Evolutionary conservation across 2,888 invertebrate genomes (phyloP), one percentile per base, ranked within the genome.

Genomic region (Blera fallax): DNA sequence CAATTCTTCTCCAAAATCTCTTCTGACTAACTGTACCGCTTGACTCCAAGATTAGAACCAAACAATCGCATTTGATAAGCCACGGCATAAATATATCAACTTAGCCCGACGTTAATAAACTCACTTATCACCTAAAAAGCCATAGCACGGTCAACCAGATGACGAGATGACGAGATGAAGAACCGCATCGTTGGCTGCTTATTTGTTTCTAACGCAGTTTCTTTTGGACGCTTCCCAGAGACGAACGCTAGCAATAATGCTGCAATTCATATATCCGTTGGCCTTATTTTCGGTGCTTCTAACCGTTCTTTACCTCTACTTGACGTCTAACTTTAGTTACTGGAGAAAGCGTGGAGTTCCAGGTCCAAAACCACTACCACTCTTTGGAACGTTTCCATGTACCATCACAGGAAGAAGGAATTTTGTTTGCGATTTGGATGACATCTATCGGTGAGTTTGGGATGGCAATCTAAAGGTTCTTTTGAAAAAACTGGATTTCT

Each of bases 391-490:
- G 3, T 72, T 84, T 16, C 80, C 79, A 1, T 32, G 88, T 0
- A 70, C 88, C 5, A 52, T 91, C 5, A 89, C 89, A 1, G 88
- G 90, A 11, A 89, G 87, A 54, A 88, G 88, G 78, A 90, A 90
- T 43, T 87, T 92, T 2, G 89, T 90, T 0, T 88, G 90, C 60
- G 92, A 92, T 50, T 88, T 91, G 16, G 90, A 91, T 84, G 89
- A 89, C 6, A 89, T 93, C 18, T 93, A 93, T 87, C 88, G 90
- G 93, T 93, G 83, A 87, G 88, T 84, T 3, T n/a, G 10, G 11
- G 0, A 1, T 14, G 4, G 4, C 32, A 8, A 8, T 10, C 10
- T 10, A 7, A 0, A 10, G 10, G 8, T 29, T 7, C 7, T 7
- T 29, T 37, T n/a, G n/a, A n/a, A n/a, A n/a, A n/a, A 16, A 18